phyloP scores from a whole-genome alignment of 2,113 vertebrate genomes.

The Pseudopodoces humilis region DNA sequence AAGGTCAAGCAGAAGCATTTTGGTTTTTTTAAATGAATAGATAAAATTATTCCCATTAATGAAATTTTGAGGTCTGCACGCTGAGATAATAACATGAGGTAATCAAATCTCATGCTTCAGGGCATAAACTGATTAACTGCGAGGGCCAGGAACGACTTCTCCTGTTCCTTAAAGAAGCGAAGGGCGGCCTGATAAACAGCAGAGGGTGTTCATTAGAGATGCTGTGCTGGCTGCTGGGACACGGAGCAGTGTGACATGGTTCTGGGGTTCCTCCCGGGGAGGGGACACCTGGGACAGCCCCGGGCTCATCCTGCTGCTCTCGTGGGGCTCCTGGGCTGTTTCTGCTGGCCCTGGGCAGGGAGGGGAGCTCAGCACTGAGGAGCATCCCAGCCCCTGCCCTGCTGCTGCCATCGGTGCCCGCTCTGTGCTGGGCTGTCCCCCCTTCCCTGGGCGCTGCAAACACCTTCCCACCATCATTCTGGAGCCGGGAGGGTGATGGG shows the following conservation, averaged over 20 bases:
- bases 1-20: slow-evolving; percentile 19
- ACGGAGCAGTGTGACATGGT: rapidly evolving
- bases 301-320: background rate
- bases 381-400: rapidly evolving
- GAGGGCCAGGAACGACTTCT: slow-evolving; percentile 7
- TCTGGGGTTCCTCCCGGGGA: background rate
- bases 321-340: rapidly evolving
- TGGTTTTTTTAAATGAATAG: background rate
- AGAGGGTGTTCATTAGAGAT: background rate
- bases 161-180: background rate
- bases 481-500: background rate
- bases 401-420: rapidly evolving
- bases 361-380: background rate
- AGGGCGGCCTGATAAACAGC: background rate
- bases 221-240: rapidly evolving
- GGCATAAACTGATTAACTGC: slow-evolving; percentile 51
- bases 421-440: background rate
- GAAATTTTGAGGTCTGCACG: background rate
- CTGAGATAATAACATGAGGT: slow-evolving; percentile 47
- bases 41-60: slow-evolving; percentile 54
- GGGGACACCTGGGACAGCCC: background rate
- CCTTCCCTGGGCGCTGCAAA: too few relatives aligned
- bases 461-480: too few relatives aligned
- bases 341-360: background rate
- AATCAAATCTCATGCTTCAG: slow-evolving; percentile 75